phyloP scores from a whole-genome alignment of 2,113 vertebrate genomes.

The Phaethon lepturus region DNA sequence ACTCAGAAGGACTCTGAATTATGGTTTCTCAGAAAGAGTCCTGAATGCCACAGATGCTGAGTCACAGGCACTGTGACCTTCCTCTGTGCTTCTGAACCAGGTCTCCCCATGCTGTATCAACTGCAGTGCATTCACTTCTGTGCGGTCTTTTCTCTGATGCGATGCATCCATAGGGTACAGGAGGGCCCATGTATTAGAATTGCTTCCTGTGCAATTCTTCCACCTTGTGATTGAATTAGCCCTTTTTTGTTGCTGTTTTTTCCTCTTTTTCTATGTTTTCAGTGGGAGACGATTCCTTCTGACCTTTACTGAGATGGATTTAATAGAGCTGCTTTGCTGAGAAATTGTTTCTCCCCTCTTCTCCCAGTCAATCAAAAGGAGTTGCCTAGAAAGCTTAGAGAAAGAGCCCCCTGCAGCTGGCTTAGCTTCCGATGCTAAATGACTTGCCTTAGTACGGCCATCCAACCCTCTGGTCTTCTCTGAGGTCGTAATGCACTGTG shows the following conservation, averaged over 20 bases:
- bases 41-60: background rate
- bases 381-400: background rate
- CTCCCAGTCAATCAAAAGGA: background rate
- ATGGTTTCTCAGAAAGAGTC: background rate
- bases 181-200: background rate
- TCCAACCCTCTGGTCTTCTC: background rate
- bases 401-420: background rate
- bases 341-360: background rate
- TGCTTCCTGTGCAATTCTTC: background rate
- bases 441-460: background rate
- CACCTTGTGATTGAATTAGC: background rate
- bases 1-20: background rate
- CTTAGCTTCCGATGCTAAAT: background rate
- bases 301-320: background rate
- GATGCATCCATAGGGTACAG: background rate
- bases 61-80: too few species aligned
- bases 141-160: background rate
- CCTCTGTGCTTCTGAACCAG: background rate
- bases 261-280: background rate
- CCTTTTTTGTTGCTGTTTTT: too few species aligned
- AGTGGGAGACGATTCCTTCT: background rate
- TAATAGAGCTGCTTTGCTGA: background rate
- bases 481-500: background rate
- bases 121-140: background rate
- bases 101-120: background rate